Evolutionary conservation across 1,140 invertebrate genomes (phyloP).

Genomic region (Leptinotarsa undecemlineata): DNA sequence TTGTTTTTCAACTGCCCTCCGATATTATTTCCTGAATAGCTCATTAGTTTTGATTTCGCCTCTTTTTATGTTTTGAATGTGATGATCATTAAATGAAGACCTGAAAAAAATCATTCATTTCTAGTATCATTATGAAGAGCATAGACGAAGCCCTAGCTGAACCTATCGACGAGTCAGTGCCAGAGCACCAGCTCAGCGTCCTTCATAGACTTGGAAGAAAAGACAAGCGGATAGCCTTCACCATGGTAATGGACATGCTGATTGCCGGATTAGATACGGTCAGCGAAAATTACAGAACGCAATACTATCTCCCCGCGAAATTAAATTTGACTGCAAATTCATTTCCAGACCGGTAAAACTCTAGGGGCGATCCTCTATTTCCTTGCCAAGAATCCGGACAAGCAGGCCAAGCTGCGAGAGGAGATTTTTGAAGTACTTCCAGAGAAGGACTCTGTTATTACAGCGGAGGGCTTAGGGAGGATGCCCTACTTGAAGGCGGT

Average conservation of each 20-base stretch:
- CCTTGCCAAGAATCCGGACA: conserved; percentile 43
- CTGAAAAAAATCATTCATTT: not conserved
- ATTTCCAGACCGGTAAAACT: conserved; percentile 43
- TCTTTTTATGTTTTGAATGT: too few relatives aligned
- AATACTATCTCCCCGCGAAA: not conserved
- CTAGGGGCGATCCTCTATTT: conserved; percentile 41
- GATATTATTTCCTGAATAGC: too few relatives aligned
- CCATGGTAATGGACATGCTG: conserved; percentile 74
- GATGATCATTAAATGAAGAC: too few relatives aligned
- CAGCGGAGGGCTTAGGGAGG: conserved; percentile 57
- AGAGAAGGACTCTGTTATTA: conserved; percentile 43
- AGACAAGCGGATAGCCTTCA: conserved; percentile 60
- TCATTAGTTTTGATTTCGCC: too few relatives aligned
- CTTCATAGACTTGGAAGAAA: conserved; percentile 61
- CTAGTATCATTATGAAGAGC: conserved; percentile 37
- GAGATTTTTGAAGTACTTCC: conserved; percentile 42
- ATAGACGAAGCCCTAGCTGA: conserved; percentile 54
- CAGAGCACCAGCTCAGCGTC: conserved; percentile 56
- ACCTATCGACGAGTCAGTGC: conserved; percentile 42
- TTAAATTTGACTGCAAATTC: conserved; percentile 20
- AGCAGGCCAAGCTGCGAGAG: conserved; percentile 25
- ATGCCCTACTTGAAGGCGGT: conserved; percentile 67
- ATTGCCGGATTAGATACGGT: conserved; percentile 79
- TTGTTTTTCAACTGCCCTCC: too few relatives aligned
- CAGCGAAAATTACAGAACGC: conserved; percentile 34